These are phyloP conservation scores for Camelus dromedarius DNA, from an alignment of 2,113 vertebrate species.

Conservation along the genomic window DNA sequence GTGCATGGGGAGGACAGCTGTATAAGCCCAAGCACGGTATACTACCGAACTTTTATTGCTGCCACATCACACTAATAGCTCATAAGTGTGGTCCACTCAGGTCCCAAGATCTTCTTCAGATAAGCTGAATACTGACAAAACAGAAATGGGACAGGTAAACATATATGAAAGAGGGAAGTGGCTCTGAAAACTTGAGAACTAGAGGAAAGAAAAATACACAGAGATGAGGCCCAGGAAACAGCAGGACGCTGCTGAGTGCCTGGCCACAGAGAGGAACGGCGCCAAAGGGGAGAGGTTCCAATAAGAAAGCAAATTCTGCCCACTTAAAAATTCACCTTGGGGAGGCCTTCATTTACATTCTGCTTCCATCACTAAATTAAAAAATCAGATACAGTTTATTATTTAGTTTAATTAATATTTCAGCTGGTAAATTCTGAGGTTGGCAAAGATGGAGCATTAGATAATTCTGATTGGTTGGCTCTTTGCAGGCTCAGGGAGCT, in stretches of 20 bases:
- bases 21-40: background rate
- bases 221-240: background rate
- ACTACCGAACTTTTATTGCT: background rate
- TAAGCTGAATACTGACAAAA: background rate
- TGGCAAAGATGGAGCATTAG: background rate
- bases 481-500: background rate
- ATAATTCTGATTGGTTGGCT: background rate
- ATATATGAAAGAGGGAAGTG: background rate
- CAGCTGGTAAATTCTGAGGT: background rate
- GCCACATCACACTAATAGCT: background rate
- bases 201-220: background rate
- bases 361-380: background rate
- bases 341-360: background rate
- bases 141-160: background rate
- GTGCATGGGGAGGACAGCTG: background rate
- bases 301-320: background rate
- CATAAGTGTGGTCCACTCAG: background rate
- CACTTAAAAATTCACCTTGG: background rate
- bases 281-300: background rate
- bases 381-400: background rate
- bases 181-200: background rate
- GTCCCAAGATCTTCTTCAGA: background rate
- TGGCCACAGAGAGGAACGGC: background rate
- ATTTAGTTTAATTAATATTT: slow-evolving; percentile 1
- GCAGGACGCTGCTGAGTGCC: background rate